A percentile compares a stretch with the other conserved stretches of the same genome.
These are phyloP conservation scores for Lampropteryx suffumata DNA, from an alignment of 2,888 invertebrate species.

Conservation along the genomic window DNA sequence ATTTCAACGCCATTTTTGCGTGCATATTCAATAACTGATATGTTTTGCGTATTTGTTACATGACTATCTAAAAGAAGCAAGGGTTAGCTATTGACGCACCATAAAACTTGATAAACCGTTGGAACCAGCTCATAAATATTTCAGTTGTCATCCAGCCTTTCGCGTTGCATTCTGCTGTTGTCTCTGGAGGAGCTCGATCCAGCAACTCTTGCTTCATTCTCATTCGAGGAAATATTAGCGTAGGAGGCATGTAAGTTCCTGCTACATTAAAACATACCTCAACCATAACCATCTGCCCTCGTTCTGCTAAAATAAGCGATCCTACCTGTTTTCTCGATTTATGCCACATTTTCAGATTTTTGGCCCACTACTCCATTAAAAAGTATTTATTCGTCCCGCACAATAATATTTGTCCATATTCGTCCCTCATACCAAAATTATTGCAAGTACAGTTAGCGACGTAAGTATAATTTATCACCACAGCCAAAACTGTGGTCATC, in stretches of 20 bases:
- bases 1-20: not conserved
- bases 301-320: not conserved
- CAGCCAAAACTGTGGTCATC: no score
- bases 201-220: constrained; percentile 5
- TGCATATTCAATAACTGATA: not conserved
- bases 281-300: not conserved
- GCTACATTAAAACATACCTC: not conserved
- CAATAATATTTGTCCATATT: no score
- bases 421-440: no score
- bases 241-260: not conserved
- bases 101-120: not conserved
- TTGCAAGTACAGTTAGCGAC: no score
- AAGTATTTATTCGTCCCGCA: no score
- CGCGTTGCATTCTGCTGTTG: constrained; percentile 1
- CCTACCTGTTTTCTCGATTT: not conserved
- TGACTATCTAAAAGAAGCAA: constrained; percentile 2
- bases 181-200: constrained; percentile 1
- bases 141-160: constrained; percentile 3
- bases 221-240: constrained; percentile 3
- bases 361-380: no score
- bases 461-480: no score
- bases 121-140: not conserved
- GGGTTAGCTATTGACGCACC: not conserved
- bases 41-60: not conserved
- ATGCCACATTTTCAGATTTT: no score